Base-by-base conservation (phyloP, 35 echinoderm and acorn worm genomes). In the Heliocidaris erythrogramma region DNA sequence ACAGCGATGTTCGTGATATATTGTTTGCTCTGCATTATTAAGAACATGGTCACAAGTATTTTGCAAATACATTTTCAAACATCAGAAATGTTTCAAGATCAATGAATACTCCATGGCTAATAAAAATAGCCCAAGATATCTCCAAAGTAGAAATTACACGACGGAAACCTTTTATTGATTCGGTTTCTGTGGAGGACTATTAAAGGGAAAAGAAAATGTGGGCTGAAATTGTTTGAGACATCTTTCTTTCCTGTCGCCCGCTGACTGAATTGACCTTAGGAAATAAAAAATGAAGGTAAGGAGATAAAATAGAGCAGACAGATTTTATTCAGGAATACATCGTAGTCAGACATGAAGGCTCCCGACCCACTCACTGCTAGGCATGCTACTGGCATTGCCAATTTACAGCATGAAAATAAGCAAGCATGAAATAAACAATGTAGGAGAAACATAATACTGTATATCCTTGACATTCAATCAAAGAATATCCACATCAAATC, bases 221-320 rank as follows among this genome's bases (percentile, higher is more conserved):
- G 6, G 65, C 65, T 18, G 65, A 78, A 78, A 78, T 78, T 78
- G 65, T 78, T 78, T 78, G 18, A 78, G 65, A 78, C 65, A 78
- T 78, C 65, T 18, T 5, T n/a, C 65, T 78, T 78, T 18, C 65
- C 65, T 21, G 65, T 18, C 27, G 65, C 65, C 65, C n/a, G 5
- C 65, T 29, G 7, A n/a, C 18, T 78, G 27, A 78, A 78, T 27
- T 78, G 65, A 78, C 65, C 65, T 7, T 78, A 78, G 65, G 17
- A 78, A 78, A 78, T n/a, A 78, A 78, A 78, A 78, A 78, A 78
- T 78, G 65, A 78, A 78, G 65, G 65, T 78, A 78, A 78, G 65
- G 65, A 78, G 65, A 78, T 78, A 21, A 78, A 78, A 78, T n/a
- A 78, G 65, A 78, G 65, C 65, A 78, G 65, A 78, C 65, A 78